Base-by-base conservation (phyloP, 2,888 invertebrate species). In the Apotomis turbidana region DNA sequence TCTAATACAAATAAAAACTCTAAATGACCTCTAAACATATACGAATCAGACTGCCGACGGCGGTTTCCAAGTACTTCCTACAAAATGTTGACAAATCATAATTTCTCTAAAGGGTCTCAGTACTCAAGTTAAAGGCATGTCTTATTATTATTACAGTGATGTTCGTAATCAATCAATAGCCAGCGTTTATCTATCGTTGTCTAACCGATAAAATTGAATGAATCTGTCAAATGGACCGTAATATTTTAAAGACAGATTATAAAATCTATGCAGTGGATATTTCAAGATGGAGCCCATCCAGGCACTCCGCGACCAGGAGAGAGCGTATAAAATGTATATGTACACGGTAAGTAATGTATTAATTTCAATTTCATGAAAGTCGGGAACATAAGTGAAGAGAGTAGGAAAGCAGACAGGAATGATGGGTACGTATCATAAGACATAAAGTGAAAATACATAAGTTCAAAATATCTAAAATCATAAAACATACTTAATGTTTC, bases 241-340 rank as follows among this genome's bases (percentile, higher is more conserved):
- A 76, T 81, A 84, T 80, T 77, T 77, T 74, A 77, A 80, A 80
- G 76, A 80, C 81, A 82, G 85, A 86, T 83, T 74, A 73, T 64
- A 74, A 74, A 71, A 44, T 63, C 59, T 73, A 76, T 76, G 79
- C 73, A 77, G 74, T 79, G 77, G 77, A 84, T 84, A 82, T 80
- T 79, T 81, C 83, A 85, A 83, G 81, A 93, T 92, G 92, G 91
- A 91, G 81, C 85, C 88, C 68, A 79, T 87, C 74, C 91, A 87
- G 78, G 77, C 85, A 74, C 79, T 87, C 78, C 89, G 87, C 74
- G 88, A 88, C 75, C 90, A 89, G 76, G 91, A 90, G 75, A 87
- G 90, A 81, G 84, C 85, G 69, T 93, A 92, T 83, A 93, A 91
- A 82, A 83, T 90, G 76, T 93, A 90, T 79, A 88, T 92, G 90